Conservation (phyloP, 2,797 vertebrate genomes). For the Taeniopygia guttata region DNA sequence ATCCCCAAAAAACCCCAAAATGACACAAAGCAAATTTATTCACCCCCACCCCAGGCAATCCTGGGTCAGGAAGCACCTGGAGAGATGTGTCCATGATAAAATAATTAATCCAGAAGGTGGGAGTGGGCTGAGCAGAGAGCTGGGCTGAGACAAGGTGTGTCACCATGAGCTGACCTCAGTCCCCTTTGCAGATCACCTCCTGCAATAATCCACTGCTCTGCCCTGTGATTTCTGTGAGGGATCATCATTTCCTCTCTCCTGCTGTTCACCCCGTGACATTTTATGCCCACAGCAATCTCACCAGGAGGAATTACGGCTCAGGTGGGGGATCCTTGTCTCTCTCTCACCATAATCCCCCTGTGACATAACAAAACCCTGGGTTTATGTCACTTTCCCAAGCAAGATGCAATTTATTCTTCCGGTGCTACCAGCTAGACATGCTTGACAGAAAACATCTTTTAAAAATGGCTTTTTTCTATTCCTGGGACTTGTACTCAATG, state of each 20-base stretch:
- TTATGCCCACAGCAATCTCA: background rate
- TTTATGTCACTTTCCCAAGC: background rate
- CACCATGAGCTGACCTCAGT: background rate
- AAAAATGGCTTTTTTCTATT: constrained; percentile 7
- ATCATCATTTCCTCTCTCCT: background rate
- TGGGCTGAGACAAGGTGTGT: background rate
- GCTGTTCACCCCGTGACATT: background rate
- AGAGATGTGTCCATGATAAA: background rate
- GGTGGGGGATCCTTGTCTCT: background rate
- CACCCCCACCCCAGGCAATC: background rate
- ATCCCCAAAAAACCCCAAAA: no score
- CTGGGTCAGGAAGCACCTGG: background rate
- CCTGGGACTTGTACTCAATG: background rate
- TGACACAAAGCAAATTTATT: background rate
- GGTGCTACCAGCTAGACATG: background rate
- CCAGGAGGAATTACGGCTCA: background rate
- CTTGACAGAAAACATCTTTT: background rate
- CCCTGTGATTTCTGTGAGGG: rapidly evolving
- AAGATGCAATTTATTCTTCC: background rate
- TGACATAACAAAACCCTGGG: background rate
- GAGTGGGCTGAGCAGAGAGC: rapidly evolving
- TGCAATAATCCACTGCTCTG: background rate
- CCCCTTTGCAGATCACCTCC: background rate
- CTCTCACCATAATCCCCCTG: background rate
- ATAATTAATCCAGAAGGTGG: background rate